Percentiles rank a stretch among this genome's conserved stretches.
Conservation (phyloP, 2,888 invertebrate genomes). For the Helobdella robusta region DNA sequence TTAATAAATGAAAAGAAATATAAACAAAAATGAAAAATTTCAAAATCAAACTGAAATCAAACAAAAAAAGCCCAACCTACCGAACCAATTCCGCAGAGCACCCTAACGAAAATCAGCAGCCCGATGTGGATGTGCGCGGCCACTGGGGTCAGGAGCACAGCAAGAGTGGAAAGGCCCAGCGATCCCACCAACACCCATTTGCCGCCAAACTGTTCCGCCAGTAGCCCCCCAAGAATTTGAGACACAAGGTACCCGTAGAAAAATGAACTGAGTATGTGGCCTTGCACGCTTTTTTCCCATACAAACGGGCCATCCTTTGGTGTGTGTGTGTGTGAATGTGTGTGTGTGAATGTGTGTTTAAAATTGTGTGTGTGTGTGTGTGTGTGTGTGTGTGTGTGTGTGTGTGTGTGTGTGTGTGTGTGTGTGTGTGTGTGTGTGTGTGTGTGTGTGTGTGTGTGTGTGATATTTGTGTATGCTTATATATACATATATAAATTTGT, state of each 20-base stretch:
- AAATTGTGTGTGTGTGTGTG: no score
- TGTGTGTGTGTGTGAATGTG: no score
- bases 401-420: no score
- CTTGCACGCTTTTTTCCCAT: conserved; percentile 55
- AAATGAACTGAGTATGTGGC: conserved; percentile 54
- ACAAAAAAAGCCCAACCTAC: conserved; percentile 32
- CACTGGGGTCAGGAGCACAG: conserved; percentile 38
- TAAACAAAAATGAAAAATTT: background rate
- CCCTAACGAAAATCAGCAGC: conserved; percentile 37
- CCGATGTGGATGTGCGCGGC: conserved; percentile 35
- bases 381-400: no score
- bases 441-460: no score
- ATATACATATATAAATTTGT: no score
- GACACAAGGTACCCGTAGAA: conserved; percentile 53
- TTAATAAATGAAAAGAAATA: background rate
- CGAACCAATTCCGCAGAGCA: conserved; percentile 38
- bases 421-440: no score
- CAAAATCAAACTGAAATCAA: background rate
- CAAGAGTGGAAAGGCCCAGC: conserved; percentile 34
- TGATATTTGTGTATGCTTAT: no score
- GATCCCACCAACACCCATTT: conserved; percentile 42
- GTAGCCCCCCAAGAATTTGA: conserved; percentile 44
- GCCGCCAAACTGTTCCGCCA: conserved; percentile 38
- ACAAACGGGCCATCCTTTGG: conserved; percentile 51
- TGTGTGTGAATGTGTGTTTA: no score